phyloP scores from a whole-genome alignment of 2,113 vertebrate species.

The Sisor rabdophorus region DNA sequence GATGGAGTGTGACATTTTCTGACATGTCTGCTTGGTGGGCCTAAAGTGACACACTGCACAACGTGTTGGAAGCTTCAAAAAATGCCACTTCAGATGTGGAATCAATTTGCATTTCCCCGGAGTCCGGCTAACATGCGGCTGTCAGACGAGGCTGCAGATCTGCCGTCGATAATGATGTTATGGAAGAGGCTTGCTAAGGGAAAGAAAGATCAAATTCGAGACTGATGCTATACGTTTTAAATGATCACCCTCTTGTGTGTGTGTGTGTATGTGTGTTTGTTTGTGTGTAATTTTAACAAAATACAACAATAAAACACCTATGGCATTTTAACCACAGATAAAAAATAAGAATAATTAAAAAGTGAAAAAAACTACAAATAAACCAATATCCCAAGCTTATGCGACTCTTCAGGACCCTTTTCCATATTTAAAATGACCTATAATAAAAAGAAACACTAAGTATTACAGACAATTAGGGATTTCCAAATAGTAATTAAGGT shows the following conservation, averaged over 20 bases:
- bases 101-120: conserved; percentile 79
- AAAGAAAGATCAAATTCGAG: conserved; percentile 68
- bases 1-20: conserved; percentile 74
- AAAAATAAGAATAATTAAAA: conserved; percentile 45
- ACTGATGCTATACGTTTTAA: conserved; percentile 70
- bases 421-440: conserved; percentile 64
- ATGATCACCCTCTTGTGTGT: conserved; percentile 68
- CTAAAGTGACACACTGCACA: conserved; percentile 71
- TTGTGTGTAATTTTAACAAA: conserved; percentile 66
- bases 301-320: conserved; percentile 62
- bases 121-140: conserved; percentile 70
- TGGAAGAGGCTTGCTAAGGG: conserved; percentile 59
- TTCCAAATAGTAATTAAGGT: conserved; percentile 68
- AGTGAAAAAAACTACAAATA: conserved; percentile 46
- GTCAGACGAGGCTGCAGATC: conserved; percentile 72
- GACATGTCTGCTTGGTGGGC: conserved; percentile 70
- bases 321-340: conserved; percentile 63
- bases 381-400: conserved; percentile 56
- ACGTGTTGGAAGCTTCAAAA: conserved; percentile 68
- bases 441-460: conserved; percentile 61
- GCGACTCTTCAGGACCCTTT: conserved; percentile 51
- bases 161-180: conserved; percentile 73
- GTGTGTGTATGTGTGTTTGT: conserved; percentile 42
- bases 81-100: conserved; percentile 77
- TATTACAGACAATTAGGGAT: conserved; percentile 67